Evolutionary conservation across 2,888 invertebrate genomes (phyloP).

Genomic region (Carpatolechia fugitivella): DNA sequence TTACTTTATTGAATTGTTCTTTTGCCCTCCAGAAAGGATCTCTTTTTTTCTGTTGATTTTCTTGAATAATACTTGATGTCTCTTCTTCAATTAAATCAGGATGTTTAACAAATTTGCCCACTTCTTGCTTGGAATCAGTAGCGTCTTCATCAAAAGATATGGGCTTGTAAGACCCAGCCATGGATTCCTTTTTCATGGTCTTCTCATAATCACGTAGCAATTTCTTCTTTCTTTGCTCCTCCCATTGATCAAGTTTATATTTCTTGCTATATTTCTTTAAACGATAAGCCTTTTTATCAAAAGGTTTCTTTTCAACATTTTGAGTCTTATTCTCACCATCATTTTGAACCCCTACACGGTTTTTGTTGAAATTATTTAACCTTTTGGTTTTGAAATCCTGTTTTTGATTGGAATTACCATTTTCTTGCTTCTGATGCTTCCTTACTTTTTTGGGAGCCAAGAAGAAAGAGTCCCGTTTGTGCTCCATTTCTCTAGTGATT

Average conservation of each 20-base stretch:
- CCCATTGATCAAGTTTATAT: constrained; percentile 84
- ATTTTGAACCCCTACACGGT: constrained; percentile 31
- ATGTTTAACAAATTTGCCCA: constrained; percentile 64
- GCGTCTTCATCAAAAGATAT: constrained; percentile 72
- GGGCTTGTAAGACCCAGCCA: constrained; percentile 64
- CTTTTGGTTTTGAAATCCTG: constrained; percentile 33
- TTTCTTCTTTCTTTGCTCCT: constrained; percentile 80
- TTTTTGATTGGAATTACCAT: constrained; percentile 20
- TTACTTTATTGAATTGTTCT: constrained; percentile 72
- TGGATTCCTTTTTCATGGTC: constrained; percentile 70
- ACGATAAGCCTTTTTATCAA: constrained; percentile 84
- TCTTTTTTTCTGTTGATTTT: constrained; percentile 32
- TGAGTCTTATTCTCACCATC: constrained; percentile 60
- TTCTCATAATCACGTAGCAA: constrained; percentile 79
- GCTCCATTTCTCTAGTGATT: constrained; percentile 51
- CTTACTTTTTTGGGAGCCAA: constrained; percentile 44
- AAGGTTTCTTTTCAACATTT: constrained; percentile 74
- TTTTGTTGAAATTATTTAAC: constrained; percentile 51
- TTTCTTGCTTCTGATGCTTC: constrained; percentile 22
- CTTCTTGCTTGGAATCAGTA: constrained; percentile 40
- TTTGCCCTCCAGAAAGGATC: constrained; percentile 76
- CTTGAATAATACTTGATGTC: neutral
- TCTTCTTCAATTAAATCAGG: constrained; percentile 59
- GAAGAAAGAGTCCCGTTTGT: constrained; percentile 58
- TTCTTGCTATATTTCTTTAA: constrained; percentile 85